Percentiles rank a stretch among this genome's conserved stretches.
Evolutionary conservation across 2,888 invertebrate genomes (phyloP).

Genomic region (Limnephilus lunatus): DNA sequence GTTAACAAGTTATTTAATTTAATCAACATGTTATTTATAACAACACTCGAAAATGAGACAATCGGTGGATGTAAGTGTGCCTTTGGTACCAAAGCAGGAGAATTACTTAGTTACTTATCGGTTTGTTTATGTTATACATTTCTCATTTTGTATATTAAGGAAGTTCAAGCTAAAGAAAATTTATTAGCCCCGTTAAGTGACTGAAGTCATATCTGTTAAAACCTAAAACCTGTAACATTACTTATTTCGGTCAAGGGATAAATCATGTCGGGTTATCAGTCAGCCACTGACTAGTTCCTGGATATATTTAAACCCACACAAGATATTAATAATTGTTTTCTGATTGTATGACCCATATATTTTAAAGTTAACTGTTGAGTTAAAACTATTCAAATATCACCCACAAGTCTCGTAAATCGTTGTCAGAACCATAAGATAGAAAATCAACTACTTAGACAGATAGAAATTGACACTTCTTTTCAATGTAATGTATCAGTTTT

Average conservation of each 20-base stretch:
- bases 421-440: background rate
- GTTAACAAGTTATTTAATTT: no score
- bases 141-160: background rate
- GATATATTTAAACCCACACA: background rate
- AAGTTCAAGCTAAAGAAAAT: background rate
- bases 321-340: background rate
- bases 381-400: background rate
- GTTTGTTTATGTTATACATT: background rate
- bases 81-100: background rate
- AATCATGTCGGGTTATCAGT: background rate
- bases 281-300: background rate
- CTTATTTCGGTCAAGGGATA: background rate
- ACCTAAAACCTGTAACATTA: background rate
- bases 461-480: no score
- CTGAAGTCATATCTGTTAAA: background rate
- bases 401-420: background rate
- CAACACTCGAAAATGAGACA: no score
- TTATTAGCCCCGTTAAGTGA: background rate
- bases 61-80: no score
- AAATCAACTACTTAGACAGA: background rate
- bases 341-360: background rate
- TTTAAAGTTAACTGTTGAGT: background rate
- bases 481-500: no score
- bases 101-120: background rate
- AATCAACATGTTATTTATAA: no score